phyloP scores from a whole-genome alignment of 2,113 vertebrate species.

The Dromaius novaehollandiae region DNA sequence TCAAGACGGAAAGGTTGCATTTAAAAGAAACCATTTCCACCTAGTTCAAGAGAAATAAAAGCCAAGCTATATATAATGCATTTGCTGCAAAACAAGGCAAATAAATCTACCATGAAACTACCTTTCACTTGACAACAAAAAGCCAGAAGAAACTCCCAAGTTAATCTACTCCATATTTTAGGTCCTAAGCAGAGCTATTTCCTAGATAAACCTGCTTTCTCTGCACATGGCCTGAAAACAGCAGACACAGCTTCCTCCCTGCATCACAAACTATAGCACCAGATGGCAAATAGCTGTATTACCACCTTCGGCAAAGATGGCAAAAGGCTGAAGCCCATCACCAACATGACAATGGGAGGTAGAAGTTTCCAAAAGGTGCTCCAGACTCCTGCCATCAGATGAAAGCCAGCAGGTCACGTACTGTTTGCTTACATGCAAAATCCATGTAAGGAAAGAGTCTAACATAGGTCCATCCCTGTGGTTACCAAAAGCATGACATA shows the following conservation, averaged over 20 bases:
- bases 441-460: not conserved
- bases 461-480: not conserved
- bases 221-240: not conserved
- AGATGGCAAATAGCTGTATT: not conserved
- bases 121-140: not conserved
- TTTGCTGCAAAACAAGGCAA: constrained; percentile 3
- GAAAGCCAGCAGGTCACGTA: too few species aligned
- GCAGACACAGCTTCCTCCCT: not conserved
- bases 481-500: not conserved
- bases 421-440: not conserved
- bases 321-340: not conserved
- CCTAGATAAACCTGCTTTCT: not conserved
- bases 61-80: not conserved
- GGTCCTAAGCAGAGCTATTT: not conserved
- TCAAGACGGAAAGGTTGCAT: not conserved
- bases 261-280: too few species aligned
- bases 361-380: not conserved
- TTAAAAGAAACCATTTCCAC: constrained; percentile 26
- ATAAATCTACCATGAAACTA: not conserved
- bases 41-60: not conserved
- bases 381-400: not conserved
- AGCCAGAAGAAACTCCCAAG: not conserved
- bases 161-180: not conserved
- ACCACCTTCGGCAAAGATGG: not conserved
- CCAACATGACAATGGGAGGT: fast-evolving